Evolutionary conservation across 2,888 invertebrate genomes (phyloP).

Genomic region (Rhamnusium bicolor): DNA sequence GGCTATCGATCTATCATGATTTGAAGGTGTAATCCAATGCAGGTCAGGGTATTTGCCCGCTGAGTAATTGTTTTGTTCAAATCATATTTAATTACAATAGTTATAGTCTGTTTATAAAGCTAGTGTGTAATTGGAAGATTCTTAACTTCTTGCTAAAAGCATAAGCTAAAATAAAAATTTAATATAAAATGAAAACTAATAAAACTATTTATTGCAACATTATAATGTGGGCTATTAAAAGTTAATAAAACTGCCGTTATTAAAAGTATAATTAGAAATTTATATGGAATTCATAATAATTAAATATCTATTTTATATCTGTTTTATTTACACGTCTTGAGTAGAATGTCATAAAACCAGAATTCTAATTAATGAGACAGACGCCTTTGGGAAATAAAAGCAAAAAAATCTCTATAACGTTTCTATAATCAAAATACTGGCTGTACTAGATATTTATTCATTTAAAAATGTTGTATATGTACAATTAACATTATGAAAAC

Average conservation of each 20-base stretch:
- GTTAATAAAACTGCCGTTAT: conserved; percentile 16
- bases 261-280: conserved; percentile 20
- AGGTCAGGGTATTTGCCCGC: no score
- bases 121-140: no score
- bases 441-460: background rate
- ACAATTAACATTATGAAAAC: no score
- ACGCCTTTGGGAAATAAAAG: background rate
- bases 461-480: background rate
- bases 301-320: conserved; percentile 23
- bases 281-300: conserved; percentile 4
- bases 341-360: conserved; percentile 7
- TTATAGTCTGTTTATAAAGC: no score
- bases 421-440: background rate
- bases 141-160: no score
- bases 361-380: conserved; percentile 2
- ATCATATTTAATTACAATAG: no score
- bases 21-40: no score
- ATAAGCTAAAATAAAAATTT: background rate
- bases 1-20: no score
- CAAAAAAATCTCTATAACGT: background rate
- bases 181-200: background rate
- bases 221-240: conserved; percentile 9
- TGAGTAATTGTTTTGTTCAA: no score
- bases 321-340: conserved; percentile 14
- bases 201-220: background rate